phyloP scores from a whole-genome alignment of 2,888 invertebrate species.

The Aphrophora alni region DNA sequence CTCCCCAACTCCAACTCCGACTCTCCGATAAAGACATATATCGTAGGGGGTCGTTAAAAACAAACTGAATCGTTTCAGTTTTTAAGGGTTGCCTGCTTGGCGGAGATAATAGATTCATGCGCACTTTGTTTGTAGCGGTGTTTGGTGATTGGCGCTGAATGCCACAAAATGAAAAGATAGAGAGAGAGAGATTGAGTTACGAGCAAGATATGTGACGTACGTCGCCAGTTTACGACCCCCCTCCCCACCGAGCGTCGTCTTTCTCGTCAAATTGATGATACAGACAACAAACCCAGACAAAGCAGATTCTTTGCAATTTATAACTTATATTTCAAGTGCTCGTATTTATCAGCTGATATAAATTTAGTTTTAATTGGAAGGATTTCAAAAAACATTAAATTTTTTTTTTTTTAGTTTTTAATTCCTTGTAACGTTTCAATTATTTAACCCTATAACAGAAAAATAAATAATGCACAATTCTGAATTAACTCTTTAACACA shows the following conservation, averaged over 20 bases:
- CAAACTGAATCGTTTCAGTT: constrained; percentile 21
- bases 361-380: too few species aligned
- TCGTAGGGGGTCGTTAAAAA: constrained; percentile 24
- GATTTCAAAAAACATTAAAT: too few species aligned
- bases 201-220: constrained; percentile 27
- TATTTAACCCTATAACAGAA: too few species aligned
- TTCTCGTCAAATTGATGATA: constrained; percentile 4
- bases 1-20: neutral
- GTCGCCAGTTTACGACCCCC: constrained; percentile 15
- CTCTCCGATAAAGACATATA: constrained; percentile 6
- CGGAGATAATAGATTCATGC: constrained; percentile 26
- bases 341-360: too few species aligned
- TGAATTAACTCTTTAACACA: too few species aligned
- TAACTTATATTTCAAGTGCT: neutral
- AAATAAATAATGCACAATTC: too few species aligned
- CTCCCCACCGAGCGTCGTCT: neutral
- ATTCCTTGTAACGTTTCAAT: too few species aligned
- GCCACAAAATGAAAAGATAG: constrained; percentile 28
- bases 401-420: too few species aligned
- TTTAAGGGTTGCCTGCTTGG: constrained; percentile 15
- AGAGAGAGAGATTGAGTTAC: constrained; percentile 20
- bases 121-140: constrained; percentile 24
- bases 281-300: constrained; percentile 10
- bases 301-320: neutral
- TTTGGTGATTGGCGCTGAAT: constrained; percentile 28